Evolutionary conservation across 2,113 vertebrate genomes (phyloP), one percentile per base, ranked within the genome.

Genomic region (Ammodytes dubius): DNA sequence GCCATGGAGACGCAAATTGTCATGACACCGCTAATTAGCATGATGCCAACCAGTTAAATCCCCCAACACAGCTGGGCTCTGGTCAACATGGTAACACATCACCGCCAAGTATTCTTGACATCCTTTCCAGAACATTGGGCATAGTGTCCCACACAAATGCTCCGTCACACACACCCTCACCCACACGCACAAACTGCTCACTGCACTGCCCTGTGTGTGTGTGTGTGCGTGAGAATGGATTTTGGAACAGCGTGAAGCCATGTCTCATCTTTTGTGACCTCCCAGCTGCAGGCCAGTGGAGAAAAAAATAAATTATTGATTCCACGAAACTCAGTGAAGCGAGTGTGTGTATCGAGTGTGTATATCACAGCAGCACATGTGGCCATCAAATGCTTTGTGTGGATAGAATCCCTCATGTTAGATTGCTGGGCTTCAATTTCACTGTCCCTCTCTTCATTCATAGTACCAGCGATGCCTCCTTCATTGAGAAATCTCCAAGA

Each of bases 11-110:
- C 81, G 88, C 79, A 88, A 87, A 93, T 92, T 88, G 87, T 90
- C 74, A 81, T 78, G 89, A 90, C 90, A 91, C 88, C 72, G 65
- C 82, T 91, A 90, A 94, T 93, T 92, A 92, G 87, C 82, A 87
- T 82, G 89, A 89, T 91, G 87, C 88, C 88, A 91, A 88, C 82
- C 87, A 84, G 85, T 92, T 89, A 87, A 86, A 91, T 90, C 68
- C 70, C 27, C 72, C 71, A 85, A 83, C 84, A 87, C 87, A 92
- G 88, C 92, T 90, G 91, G 84, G 86, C 73, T 79, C 79, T 60
- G 83, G 89, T 90, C 81, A 89, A 74, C 76, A 67, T 87, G 84
- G 88, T 90, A 82, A 86, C 86, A 89, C 86, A 88, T 93, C 87
- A 90, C 71, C 81, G 88, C 75, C 81, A 85, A 92, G 86, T 82